Conservation (phyloP, 1,140 invertebrate genomes). For the Drosophila simulans region DNA sequence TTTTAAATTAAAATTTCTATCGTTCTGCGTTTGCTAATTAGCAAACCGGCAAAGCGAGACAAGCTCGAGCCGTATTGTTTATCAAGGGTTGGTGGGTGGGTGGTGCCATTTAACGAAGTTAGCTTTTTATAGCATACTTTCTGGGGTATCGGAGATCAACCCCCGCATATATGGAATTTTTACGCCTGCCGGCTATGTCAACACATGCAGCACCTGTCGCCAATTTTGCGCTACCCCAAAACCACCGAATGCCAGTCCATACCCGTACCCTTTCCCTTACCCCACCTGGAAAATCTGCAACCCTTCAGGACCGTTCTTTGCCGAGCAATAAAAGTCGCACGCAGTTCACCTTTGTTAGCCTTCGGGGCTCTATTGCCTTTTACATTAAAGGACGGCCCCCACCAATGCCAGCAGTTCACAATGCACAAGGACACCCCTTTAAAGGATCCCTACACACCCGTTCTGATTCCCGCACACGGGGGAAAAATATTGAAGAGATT, state of each 20-base stretch:
- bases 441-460: slow-evolving; percentile 17
- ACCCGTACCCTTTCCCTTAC: background rate
- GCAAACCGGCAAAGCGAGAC: slow-evolving; percentile 23
- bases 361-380: slow-evolving; percentile 49
- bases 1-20: slow-evolving; percentile 48
- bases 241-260: background rate
- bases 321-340: slow-evolving; percentile 73
- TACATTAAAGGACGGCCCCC: slow-evolving; percentile 35
- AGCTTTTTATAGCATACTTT: slow-evolving; percentile 39
- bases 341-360: slow-evolving; percentile 62
- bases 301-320: background rate
- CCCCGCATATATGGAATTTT: slow-evolving; percentile 36
- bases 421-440: slow-evolving; percentile 36
- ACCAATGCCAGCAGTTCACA: slow-evolving; percentile 45
- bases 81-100: slow-evolving; percentile 9
- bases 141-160: slow-evolving; percentile 41
- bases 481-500: background rate
- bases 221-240: slow-evolving; percentile 44
- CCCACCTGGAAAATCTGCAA: background rate
- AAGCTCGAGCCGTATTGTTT: slow-evolving; percentile 35
- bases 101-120: slow-evolving; percentile 33
- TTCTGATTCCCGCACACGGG: background rate
- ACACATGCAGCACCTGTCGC: slow-evolving; percentile 72
- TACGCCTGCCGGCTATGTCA: slow-evolving; percentile 53
- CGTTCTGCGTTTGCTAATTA: slow-evolving; percentile 37